Conservation (phyloP, 2,888 invertebrate genomes). For the Erebia aethiops region DNA sequence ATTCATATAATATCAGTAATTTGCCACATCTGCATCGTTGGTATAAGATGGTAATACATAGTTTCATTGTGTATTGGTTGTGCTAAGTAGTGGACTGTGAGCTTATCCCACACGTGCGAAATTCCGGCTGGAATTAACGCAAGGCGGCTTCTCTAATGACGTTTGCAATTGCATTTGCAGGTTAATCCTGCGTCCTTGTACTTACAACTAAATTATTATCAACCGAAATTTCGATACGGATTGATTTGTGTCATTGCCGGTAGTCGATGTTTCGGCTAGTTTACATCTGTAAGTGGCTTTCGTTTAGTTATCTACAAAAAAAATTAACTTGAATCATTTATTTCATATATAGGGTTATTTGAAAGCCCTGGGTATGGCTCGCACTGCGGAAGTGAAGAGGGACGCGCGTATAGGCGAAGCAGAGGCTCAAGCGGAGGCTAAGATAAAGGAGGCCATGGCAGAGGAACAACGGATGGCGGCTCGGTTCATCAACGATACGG, state of each 20-base stretch:
- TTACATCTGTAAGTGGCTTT: too few relatives aligned
- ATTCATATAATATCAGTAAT: too few relatives aligned
- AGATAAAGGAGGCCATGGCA: slow-evolving; percentile 96
- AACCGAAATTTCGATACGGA: background rate
- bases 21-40: too few relatives aligned
- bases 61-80: too few relatives aligned
- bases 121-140: background rate
- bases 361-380: slow-evolving; percentile 96
- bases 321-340: background rate
- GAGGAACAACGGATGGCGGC: slow-evolving; percentile 98
- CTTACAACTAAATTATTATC: too few relatives aligned
- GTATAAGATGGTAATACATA: too few relatives aligned
- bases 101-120: background rate
- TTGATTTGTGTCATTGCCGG: background rate
- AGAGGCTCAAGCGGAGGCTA: slow-evolving; percentile 95
- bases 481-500: slow-evolving; percentile 96
- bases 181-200: background rate
- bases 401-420: slow-evolving; percentile 99
- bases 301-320: background rate
- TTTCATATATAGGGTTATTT: slow-evolving; percentile 92
- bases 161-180: background rate
- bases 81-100: background rate
- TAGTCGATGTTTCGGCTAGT: background rate
- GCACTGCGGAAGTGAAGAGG: slow-evolving; percentile 96
- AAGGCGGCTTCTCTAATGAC: background rate